Evolutionary conservation across 2,113 vertebrate genomes (phyloP).

Genomic region (Cheirogaleus medius): DNA sequence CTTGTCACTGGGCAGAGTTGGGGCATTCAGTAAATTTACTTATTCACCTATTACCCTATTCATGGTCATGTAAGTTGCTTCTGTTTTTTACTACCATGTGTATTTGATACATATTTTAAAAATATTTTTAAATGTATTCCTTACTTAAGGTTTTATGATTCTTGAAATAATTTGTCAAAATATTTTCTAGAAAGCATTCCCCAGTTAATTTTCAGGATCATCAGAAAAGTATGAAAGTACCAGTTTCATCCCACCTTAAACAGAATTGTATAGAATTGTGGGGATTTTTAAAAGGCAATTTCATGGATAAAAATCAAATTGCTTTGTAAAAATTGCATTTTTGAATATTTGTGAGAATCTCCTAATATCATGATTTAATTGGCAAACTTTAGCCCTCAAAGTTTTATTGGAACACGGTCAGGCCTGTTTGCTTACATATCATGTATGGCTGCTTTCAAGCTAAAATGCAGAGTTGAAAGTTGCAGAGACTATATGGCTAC

Average conservation of each 20-base stretch:
- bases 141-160: not conserved
- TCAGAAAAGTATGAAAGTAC: not conserved
- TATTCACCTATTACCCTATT: not conserved
- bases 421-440: not conserved
- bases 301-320: not conserved
- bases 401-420: not conserved
- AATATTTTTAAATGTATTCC: not conserved
- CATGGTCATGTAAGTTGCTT: not conserved
- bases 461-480: not conserved
- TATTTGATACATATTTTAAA: not conserved
- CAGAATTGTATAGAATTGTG: not conserved
- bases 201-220: not conserved
- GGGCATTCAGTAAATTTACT: not conserved
- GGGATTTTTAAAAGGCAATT: not conserved
- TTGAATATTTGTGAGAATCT: not conserved
- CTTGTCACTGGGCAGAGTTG: not conserved
- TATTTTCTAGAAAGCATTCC: not conserved
- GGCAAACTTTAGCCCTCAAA: not conserved
- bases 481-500: not conserved
- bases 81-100: not conserved
- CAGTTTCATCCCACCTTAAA: not conserved
- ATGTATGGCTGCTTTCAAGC: not conserved
- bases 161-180: slow-evolving; percentile 18
- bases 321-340: slow-evolving; percentile 6
- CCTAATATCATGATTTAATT: not conserved